A percentile compares a stretch with the other conserved stretches of the same genome.
These are phyloP conservation scores for Stegophylla sp. DNA, from an alignment of 2,888 invertebrate species.

Conservation along the genomic window DNA sequence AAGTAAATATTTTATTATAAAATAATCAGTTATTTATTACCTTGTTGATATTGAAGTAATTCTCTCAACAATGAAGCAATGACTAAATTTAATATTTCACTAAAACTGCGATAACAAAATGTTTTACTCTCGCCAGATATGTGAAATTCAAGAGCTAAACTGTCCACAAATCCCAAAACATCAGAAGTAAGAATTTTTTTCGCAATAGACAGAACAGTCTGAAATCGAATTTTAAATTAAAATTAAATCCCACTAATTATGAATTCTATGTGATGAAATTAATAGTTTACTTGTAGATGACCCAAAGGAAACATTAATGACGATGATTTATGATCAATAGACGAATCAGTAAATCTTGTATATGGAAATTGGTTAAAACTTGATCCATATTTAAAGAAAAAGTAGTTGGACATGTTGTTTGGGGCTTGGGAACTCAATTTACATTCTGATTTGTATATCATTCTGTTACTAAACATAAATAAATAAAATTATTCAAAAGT, in stretches of 20 bases:
- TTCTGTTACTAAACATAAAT: slow-evolving; percentile 45
- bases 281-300: slow-evolving; percentile 70
- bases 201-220: slow-evolving; percentile 79
- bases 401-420: slow-evolving; percentile 72
- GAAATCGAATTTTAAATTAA: slow-evolving; percentile 63
- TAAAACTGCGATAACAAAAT: slow-evolving; percentile 93
- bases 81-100: slow-evolving; percentile 91
- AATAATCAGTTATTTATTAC: slow-evolving; percentile 63
- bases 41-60: slow-evolving; percentile 84
- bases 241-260: no score
- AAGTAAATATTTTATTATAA: background rate
- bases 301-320: slow-evolving; percentile 76
- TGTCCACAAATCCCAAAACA: slow-evolving; percentile 79
- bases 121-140: slow-evolving; percentile 69
- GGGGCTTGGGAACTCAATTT: slow-evolving; percentile 63
- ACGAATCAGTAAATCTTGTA: slow-evolving; percentile 78
- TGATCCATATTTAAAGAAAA: slow-evolving; percentile 90
- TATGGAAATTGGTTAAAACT: slow-evolving; percentile 90
- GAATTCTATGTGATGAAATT: slow-evolving; percentile 20
- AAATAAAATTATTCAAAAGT: background rate
- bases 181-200: slow-evolving; percentile 88
- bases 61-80: slow-evolving; percentile 91
- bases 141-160: slow-evolving; percentile 81
- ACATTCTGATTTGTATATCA: slow-evolving; percentile 55
- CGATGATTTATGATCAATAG: slow-evolving; percentile 68